A percentile compares a stretch with the other conserved stretches of the same genome.
phyloP scores from a whole-genome alignment of 2,888 invertebrate genomes.

The Melolontha melolontha region DNA sequence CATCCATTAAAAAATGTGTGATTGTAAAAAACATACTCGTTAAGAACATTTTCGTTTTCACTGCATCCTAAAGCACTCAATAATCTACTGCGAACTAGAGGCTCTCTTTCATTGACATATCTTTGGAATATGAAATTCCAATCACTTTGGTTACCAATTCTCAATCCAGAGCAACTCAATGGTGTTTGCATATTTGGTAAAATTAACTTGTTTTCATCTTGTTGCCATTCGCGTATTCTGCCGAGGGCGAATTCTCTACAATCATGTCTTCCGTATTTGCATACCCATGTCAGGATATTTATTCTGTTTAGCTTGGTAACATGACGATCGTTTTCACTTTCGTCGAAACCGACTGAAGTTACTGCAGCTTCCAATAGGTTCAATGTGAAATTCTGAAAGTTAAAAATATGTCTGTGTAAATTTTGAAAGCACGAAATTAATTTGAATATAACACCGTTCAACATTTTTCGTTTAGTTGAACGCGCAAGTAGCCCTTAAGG shows the following conservation, averaged over 20 bases:
- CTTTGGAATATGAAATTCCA: conserved; percentile 73
- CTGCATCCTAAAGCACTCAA: conserved; percentile 47
- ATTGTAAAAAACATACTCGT: conserved; percentile 1
- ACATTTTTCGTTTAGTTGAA: too few species aligned
- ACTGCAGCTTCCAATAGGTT: conserved; percentile 14
- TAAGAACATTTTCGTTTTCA: conserved; percentile 36
- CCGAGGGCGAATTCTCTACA: conserved; percentile 68
- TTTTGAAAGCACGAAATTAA: background rate
- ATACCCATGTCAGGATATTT: conserved; percentile 72
- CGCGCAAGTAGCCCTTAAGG: too few species aligned
- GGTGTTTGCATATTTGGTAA: conserved; percentile 75
- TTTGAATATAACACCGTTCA: too few species aligned
- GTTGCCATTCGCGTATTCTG: conserved; percentile 63
- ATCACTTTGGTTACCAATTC: conserved; percentile 70
- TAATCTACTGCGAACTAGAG: conserved; percentile 32
- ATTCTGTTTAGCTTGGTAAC: conserved; percentile 71
- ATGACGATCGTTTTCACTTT: conserved; percentile 55
- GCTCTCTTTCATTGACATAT: conserved; percentile 54
- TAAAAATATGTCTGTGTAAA: background rate
- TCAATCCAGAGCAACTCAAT: conserved; percentile 81
- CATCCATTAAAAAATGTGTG: too few species aligned
- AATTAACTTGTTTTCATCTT: conserved; percentile 57
- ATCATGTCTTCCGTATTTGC: conserved; percentile 70
- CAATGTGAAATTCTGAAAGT: conserved; percentile 27
- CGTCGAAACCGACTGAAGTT: conserved; percentile 41